These are phyloP conservation scores for Grapholita molesta DNA, from an alignment of 1,140 invertebrate genomes.

Conservation along the genomic window DNA sequence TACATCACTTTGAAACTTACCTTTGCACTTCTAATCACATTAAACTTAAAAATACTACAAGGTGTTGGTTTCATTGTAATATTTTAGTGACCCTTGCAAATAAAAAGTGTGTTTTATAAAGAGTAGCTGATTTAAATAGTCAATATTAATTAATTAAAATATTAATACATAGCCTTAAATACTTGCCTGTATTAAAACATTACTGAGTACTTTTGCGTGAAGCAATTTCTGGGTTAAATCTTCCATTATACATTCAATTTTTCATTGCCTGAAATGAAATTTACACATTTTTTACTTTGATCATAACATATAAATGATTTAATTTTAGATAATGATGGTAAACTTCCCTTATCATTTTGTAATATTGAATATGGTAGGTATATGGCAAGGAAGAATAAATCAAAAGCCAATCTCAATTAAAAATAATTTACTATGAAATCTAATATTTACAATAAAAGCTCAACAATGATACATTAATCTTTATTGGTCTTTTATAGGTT, in stretches of 20 bases:
- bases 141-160: too few relatives aligned
- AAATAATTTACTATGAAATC: constrained; percentile 61
- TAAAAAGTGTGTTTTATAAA: too few relatives aligned
- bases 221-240: not conserved
- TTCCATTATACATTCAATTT: not conserved
- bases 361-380: not conserved
- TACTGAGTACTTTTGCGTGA: not conserved
- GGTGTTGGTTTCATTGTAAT: too few relatives aligned
- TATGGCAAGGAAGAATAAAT: constrained; percentile 23
- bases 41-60: too few relatives aligned
- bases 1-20: too few relatives aligned
- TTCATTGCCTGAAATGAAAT: constrained; percentile 2
- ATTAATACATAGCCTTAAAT: not conserved
- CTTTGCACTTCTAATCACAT: too few relatives aligned
- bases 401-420: constrained; percentile 44
- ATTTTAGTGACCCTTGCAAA: too few relatives aligned
- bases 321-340: not conserved
- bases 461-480: constrained; percentile 31
- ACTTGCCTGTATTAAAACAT: constrained; percentile 11
- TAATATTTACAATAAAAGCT: constrained; percentile 61
- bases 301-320: not conserved
- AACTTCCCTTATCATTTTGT: not conserved
- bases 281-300: not conserved
- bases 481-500: constrained; percentile 79
- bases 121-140: too few relatives aligned